phyloP scores from a whole-genome alignment of 2,113 vertebrate genomes.

The Myiagra hebetior region DNA sequence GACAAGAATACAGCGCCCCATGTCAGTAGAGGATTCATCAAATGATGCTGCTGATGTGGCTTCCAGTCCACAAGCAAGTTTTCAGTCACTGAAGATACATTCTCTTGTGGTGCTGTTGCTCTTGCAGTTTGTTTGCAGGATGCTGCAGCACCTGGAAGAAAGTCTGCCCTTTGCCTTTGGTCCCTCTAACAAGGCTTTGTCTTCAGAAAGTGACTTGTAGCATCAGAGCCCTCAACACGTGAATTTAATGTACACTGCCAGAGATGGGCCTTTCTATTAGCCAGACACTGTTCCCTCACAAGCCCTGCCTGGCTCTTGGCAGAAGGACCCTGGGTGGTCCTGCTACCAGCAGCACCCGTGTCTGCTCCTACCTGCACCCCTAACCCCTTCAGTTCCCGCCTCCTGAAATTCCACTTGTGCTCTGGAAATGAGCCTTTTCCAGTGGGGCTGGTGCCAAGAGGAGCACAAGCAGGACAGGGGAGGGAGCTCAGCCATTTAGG shows the following conservation, averaged over 20 bases:
- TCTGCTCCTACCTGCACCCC: background rate
- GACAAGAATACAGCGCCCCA: too few species aligned
- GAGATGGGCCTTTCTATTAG: background rate
- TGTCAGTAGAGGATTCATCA: background rate
- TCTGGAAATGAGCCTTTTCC: background rate
- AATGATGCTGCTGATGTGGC: background rate
- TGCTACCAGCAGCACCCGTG: background rate
- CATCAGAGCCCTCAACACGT: background rate
- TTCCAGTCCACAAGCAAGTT: background rate
- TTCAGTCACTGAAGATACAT: background rate
- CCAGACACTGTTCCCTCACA: rapidly evolving
- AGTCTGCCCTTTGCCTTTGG: background rate
- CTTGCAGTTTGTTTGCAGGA: background rate
- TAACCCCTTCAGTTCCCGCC: background rate
- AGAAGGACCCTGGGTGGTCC: background rate
- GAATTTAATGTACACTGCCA: background rate
- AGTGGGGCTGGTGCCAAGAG: background rate
- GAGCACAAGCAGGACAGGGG: background rate
- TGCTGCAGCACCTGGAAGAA: background rate
- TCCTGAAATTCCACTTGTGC: rapidly evolving
- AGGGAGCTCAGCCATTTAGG: background rate
- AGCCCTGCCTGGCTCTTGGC: background rate
- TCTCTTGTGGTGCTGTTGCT: background rate
- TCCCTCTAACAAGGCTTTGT: background rate
- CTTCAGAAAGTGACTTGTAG: background rate